Conservation (phyloP, 2,888 invertebrate species). For the Chloroclystis v-ata region DNA sequence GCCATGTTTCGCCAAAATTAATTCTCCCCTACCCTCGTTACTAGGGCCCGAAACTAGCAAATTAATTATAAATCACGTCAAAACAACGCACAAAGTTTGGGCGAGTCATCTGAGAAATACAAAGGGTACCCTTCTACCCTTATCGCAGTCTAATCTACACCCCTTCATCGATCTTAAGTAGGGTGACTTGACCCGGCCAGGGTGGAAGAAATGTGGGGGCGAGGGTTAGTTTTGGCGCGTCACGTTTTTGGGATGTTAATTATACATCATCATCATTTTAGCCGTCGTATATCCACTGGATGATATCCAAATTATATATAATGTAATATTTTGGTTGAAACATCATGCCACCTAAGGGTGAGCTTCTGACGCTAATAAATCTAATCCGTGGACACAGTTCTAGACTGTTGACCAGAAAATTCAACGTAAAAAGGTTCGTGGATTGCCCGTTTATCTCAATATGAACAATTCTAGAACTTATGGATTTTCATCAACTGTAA, state of each 20-base stretch:
- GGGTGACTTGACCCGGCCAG: conserved; percentile 71
- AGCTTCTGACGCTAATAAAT: too few species aligned
- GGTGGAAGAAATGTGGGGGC: conserved; percentile 71
- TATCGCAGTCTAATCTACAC: conserved; percentile 71
- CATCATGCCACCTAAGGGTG: too few species aligned
- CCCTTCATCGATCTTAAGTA: conserved; percentile 77
- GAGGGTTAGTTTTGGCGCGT: conserved; percentile 68
- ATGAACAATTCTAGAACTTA: too few species aligned
- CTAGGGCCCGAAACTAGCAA: conserved; percentile 67
- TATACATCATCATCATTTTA: too few species aligned
- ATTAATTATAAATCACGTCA: conserved; percentile 77
- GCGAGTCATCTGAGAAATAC: conserved; percentile 68
- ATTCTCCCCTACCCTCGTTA: conserved; percentile 60
- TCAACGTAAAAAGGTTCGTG: too few species aligned
- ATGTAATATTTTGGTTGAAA: too few species aligned
- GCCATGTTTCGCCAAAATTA: conserved; percentile 53
- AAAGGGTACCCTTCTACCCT: conserved; percentile 68
- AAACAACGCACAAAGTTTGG: conserved; percentile 70
- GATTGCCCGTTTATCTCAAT: too few species aligned
- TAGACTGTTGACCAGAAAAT: too few species aligned
- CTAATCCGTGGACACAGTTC: too few species aligned
- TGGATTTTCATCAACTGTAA: too few species aligned
- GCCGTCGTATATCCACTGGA: too few species aligned
- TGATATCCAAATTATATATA: neutral
- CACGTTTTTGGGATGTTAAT: conserved; percentile 40